Base-by-base conservation (phyloP, 2,797 vertebrate genomes). In the Carapus acus region DNA sequence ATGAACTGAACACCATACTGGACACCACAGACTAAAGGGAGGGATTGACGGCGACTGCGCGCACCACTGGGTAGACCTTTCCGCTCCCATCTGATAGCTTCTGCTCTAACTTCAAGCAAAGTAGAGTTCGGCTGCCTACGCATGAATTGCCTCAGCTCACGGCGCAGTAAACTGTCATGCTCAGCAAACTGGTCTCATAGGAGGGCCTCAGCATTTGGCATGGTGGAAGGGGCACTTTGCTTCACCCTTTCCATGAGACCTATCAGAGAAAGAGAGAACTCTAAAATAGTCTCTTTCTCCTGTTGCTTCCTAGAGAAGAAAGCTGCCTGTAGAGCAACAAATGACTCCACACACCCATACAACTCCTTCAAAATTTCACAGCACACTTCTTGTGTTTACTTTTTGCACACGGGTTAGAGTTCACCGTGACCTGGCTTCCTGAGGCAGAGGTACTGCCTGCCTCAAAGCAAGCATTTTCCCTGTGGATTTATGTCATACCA, bases 171-270 rank as follows among this genome's bases (percentile, higher is more conserved):
- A 7, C 22, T 13, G 11, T 68, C 70, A 47, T 65, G 18, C 18
- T 68, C 64, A 2, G 62, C 16, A 37, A 68, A 71, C 4, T 61
- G 56, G 8, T 69, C 54, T 2, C 17, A 3, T 0, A 65, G 16
- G 8, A 60, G 6, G 2, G 23, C 18, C 1, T 37, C 44, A 0
- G 49, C 11, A 33, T 63, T 27, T 9, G 6, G 9, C 18, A 58
- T 40, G 3, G 1, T 33, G 6, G 2, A 3, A 0, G 49, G 58
- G 2, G 37, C 31, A 9, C 43, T 1, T 20, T 22, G 43, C 5
- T 23, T 65, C 0, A 52, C 38, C 0, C 3, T 12, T 1, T 11
- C 29, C 50, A 71, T 66, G 0, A 67, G 29, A 1, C 22, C 1
- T 24, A 67, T 50, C 0, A 60, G 8, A 0, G 33, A 31, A 0